Base-by-base conservation (phyloP, 2,113 vertebrate species). In the Taurulus bubalis region DNA sequence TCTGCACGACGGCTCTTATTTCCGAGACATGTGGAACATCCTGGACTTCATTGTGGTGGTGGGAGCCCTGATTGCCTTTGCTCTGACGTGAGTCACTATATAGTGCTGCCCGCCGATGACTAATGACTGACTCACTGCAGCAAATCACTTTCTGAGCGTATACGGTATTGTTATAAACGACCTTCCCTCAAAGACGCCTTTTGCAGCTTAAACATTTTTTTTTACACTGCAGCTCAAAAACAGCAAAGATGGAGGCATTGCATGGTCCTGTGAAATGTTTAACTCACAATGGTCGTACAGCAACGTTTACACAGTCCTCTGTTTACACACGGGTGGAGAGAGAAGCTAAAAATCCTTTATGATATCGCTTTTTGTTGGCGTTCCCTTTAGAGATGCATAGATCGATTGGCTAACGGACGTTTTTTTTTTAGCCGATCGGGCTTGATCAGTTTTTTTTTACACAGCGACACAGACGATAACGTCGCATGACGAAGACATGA, bases 1-100 rank as follows among this genome's bases (percentile, higher is more conserved):
- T 86, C 95, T 99, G 65, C 98, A 99, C 75, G 98, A 99, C 0
- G 97, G 98, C 74, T 97, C 98, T 38, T 99, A 99, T 80, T 99
- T 99, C 91, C 96, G 98, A 84, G 98, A 99, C 93, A 95, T 99
- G 90, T 99, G 98, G 98, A 99, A 99, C 93, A 96, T 99, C 87
- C 94, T 99, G 92, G 98, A 99, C 95, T 99, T 99, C 87, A 97
- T 99, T 0, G 98, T 99, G 84, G 98, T 99, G 84, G 97, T 99
- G 77, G 98, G 98, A 58, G 98, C 98, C 0, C 90, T 99, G 90
- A 96, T 99, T 89, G 98, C 98, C 80, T 99, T 99, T 18, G 98
- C 98, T 78, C 94, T 99, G 90, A 97, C 98, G 98, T 99, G 95
- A 98, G 98, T 98, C 92, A 91, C 80, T 47, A 40, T 32, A 63